These are phyloP conservation scores for Numenius arquata DNA, from an alignment of 2,113 vertebrate genomes.

Conservation along the genomic window DNA sequence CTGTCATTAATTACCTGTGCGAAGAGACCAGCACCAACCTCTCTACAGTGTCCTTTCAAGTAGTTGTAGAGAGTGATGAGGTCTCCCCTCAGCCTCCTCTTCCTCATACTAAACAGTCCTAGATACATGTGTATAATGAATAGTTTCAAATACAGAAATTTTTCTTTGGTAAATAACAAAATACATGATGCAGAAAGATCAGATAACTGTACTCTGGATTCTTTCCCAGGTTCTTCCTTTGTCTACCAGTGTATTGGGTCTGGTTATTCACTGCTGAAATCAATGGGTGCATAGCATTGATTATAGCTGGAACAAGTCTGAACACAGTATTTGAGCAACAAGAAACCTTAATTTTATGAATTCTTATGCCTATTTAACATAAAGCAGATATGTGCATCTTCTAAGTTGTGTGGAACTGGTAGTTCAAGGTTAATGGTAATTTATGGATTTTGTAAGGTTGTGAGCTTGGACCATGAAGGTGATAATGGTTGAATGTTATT, in stretches of 20 bases:
- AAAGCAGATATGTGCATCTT: neutral
- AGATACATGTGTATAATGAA: neutral
- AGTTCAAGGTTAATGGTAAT: neutral
- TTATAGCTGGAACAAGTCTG: neutral
- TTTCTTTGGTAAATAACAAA: neutral
- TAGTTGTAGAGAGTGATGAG: no score
- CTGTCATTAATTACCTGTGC: no score
- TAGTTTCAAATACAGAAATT: neutral
- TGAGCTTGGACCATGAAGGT: conserved; percentile 29
- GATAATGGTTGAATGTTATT: conserved; percentile 41
- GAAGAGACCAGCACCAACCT: no score
- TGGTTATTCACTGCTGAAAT: neutral
- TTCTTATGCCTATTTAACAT: neutral
- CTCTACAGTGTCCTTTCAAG: no score
- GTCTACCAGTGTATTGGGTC: conserved; percentile 12
- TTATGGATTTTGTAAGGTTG: neutral
- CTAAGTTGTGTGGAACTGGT: neutral
- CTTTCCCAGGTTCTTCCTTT: conserved; percentile 17
- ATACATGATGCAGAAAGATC: neutral
- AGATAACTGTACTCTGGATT: neutral
- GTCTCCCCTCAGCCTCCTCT: no score
- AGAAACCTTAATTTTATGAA: neutral
- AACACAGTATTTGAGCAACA: conserved; percentile 11
- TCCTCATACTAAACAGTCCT: no score
- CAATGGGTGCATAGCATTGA: neutral